Base-by-base conservation (phyloP, 2,888 invertebrate genomes). In the Ctena decussata region DNA sequence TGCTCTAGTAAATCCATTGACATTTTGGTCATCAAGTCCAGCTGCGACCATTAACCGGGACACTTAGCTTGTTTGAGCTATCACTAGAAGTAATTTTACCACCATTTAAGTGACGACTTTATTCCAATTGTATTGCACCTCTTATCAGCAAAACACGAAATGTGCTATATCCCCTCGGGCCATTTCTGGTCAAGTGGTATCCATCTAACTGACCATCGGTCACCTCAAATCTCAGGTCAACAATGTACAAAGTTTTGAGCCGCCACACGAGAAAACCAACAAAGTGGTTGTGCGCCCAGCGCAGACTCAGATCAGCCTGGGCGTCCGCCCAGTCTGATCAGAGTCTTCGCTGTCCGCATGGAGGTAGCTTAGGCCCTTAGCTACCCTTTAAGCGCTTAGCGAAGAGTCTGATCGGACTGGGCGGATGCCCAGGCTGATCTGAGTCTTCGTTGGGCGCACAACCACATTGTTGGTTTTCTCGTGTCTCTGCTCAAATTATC, bases 91-190 rank as follows among this genome's bases (percentile, higher is more conserved):
- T 30, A 35, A 65, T 65, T 65, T 65, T 65, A 65, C 35, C 65
- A 30, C 65, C 65, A 35, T 65, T 35, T 65, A 65, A 65, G 65
- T 85, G 85, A 88, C 74, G 80, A 83, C 72, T 88, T 88, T 88
- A 88, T 88, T 76, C 77, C 39, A 32, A 65, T 41, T 73, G 73
- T 74, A 77, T 77, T 78, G 74, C 81, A 69, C 57, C 41, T 69
- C 82, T 86, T 88, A 85, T 88, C 88, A 84, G 57, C 32, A 49
- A 53, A 77, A 84, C 86, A 82, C 85, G 46, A 60, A 80, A 77
- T 78, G 80, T 84, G 86, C 77, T 44, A 86, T 71, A 53, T 77
- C 71, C 80, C 86, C 82, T 57, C 39, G 12, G 49, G 35, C 30
- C 24, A 65, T 32, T 8, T 35, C 49, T 80, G 80, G 82, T 81